Evolutionary conservation across 2,888 invertebrate species (phyloP).

Genomic region (Eupithecia vulgata): DNA sequence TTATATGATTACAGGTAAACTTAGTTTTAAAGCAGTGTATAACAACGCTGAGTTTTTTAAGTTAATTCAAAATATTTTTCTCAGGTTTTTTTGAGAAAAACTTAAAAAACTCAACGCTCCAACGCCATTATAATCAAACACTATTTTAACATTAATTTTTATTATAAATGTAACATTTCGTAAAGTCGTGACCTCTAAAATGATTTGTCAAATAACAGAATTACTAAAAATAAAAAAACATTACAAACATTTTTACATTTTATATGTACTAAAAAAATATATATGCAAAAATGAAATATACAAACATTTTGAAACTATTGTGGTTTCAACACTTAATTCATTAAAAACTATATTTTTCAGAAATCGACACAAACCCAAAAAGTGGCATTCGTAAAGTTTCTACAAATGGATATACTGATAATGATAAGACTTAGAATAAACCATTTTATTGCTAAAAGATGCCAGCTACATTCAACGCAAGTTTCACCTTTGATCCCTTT

Average conservation of each 20-base stretch:
- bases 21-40: constrained; percentile 20
- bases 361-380: not conserved
- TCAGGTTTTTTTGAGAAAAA: not conserved
- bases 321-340: not conserved
- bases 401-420: not conserved
- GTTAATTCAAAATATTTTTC: not conserved
- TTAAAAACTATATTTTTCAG: not conserved
- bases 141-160: not conserved
- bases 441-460: not conserved
- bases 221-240: not conserved
- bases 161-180: constrained; percentile 12
- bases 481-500: too few relatives aligned
- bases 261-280: not conserved
- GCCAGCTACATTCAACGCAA: too few relatives aligned
- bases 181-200: constrained; percentile 5
- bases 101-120: constrained; percentile 4
- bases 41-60: constrained; percentile 13
- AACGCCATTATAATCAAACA: not conserved
- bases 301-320: not conserved
- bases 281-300: not conserved
- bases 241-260: not conserved
- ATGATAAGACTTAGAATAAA: not conserved
- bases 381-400: not conserved
- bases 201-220: not conserved
- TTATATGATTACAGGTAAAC: constrained; percentile 24